Evolutionary conservation across 2,888 invertebrate species (phyloP).

Genomic region (Pardosa pseudoannulata): DNA sequence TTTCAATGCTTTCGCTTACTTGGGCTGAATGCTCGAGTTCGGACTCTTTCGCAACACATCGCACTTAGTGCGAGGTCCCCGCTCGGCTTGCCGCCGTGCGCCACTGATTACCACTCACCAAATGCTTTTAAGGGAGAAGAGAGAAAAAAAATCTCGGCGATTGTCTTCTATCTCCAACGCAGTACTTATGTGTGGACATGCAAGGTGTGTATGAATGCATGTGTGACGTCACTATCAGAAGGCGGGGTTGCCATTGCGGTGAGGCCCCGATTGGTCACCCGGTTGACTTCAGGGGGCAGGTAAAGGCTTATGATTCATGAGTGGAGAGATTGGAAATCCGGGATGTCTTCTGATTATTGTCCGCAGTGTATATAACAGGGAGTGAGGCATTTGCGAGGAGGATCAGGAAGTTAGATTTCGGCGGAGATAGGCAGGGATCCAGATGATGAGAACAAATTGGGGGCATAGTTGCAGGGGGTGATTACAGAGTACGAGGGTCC

Average conservation of each 20-base stretch:
- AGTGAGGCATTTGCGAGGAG: not conserved
- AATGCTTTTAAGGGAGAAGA: slow-evolving; percentile 19
- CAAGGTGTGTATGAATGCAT: slow-evolving; percentile 45
- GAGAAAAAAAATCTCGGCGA: not conserved
- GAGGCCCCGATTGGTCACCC: slow-evolving; percentile 41
- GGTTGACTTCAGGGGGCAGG: slow-evolving; percentile 41
- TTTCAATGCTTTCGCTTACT: too few relatives aligned
- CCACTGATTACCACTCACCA: slow-evolving; percentile 52
- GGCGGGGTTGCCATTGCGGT: not conserved
- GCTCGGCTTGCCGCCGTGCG: slow-evolving; percentile 9
- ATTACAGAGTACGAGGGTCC: too few relatives aligned
- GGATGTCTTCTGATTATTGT: slow-evolving; percentile 23
- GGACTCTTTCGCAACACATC: not conserved
- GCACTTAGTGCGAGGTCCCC: not conserved
- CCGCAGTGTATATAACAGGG: not conserved
- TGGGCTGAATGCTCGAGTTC: too few relatives aligned
- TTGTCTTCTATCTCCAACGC: slow-evolving; percentile 1
- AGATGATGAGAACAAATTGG: not conserved
- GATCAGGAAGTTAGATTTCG: slow-evolving; percentile 12
- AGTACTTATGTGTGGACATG: slow-evolving; percentile 30
- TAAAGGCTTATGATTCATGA: slow-evolving; percentile 67
- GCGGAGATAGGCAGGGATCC: not conserved
- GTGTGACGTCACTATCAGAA: slow-evolving; percentile 24
- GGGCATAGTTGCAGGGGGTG: not conserved
- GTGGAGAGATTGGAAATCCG: slow-evolving; percentile 49